A percentile compares a stretch with the other conserved stretches of the same genome.
phyloP scores from a whole-genome alignment of 2,888 invertebrate species.

The Cerastoderma edule region DNA sequence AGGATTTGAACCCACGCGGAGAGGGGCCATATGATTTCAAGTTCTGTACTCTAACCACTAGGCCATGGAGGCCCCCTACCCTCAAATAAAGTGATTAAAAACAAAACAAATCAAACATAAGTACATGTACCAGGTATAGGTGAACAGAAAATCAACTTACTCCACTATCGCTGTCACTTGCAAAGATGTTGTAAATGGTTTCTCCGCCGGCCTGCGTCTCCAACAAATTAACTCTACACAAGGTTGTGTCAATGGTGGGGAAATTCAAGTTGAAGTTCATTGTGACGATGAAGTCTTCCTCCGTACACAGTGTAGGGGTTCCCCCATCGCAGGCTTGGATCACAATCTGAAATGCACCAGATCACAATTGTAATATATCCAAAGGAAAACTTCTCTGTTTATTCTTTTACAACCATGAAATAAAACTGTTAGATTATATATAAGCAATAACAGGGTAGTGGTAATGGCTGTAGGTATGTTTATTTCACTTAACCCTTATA shows the following conservation, averaged over 20 bases:
- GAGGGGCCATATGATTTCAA: too few relatives aligned
- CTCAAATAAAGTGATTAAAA: not conserved
- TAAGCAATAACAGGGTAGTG: too few relatives aligned
- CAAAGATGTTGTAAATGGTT: slow-evolving; percentile 62
- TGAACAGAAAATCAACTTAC: slow-evolving; percentile 46
- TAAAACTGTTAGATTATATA: too few relatives aligned
- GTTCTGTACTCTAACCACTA: not conserved
- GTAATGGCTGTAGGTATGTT: too few relatives aligned
- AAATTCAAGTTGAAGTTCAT: slow-evolving; percentile 69
- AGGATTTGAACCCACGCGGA: too few relatives aligned
- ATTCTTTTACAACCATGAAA: too few relatives aligned
- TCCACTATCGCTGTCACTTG: slow-evolving; percentile 65
- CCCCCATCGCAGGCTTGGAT: slow-evolving; percentile 78
- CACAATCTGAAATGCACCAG: slow-evolving; percentile 67
- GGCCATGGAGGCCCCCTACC: not conserved
- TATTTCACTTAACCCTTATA: too few relatives aligned
- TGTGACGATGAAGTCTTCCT: slow-evolving; percentile 50
- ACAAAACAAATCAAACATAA: not conserved
- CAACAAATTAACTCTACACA: slow-evolving; percentile 62
- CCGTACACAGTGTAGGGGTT: slow-evolving; percentile 63
- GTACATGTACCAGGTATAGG: too few relatives aligned
- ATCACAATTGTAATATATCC: not conserved
- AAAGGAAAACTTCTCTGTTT: too few relatives aligned
- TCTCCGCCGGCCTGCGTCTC: slow-evolving; percentile 62
- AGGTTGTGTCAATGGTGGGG: slow-evolving; percentile 65